These are phyloP conservation scores for Leucoraja ocellata DNA, from an alignment of 2,797 vertebrate genomes.

Conservation along the genomic window DNA sequence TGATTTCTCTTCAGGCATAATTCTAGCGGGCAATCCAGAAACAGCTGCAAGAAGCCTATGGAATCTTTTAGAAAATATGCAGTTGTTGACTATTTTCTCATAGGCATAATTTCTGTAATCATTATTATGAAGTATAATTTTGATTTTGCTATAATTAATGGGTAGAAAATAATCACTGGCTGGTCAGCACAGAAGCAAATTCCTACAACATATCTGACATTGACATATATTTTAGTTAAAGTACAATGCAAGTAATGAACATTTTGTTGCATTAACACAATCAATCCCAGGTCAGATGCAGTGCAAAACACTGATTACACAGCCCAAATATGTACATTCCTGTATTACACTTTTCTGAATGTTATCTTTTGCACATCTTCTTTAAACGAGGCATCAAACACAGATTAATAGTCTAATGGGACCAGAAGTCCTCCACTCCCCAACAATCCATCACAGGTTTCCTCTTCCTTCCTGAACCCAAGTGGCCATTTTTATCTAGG, in stretches of 20 bases:
- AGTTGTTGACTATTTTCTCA: rapidly evolving
- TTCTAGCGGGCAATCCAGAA: conserved; percentile 70
- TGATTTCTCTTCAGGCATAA: conserved; percentile 75
- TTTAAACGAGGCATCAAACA: neutral
- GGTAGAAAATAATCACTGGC: neutral
- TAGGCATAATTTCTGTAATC: neutral
- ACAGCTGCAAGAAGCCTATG: conserved; percentile 81
- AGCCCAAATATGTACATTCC: neutral
- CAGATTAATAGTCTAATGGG: neutral
- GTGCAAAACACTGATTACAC: neutral
- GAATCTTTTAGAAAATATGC: conserved; percentile 61
- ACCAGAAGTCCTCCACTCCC: too few species aligned
- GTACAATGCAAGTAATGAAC: neutral
- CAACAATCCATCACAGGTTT: too few species aligned
- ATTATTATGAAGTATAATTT: conserved; percentile 23
- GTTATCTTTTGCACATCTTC: neutral
- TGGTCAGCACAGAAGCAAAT: neutral
- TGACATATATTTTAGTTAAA: neutral
- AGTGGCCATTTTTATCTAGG: neutral
- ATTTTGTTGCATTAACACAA: neutral
- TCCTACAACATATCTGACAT: neutral
- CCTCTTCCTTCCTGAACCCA: neutral
- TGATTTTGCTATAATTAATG: neutral
- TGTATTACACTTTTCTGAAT: neutral
- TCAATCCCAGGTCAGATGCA: neutral